Percentiles rank a stretch among this genome's conserved stretches.
These are phyloP conservation scores for Nomada ruficornis DNA, from an alignment of 2,888 invertebrate species.

Conservation along the genomic window DNA sequence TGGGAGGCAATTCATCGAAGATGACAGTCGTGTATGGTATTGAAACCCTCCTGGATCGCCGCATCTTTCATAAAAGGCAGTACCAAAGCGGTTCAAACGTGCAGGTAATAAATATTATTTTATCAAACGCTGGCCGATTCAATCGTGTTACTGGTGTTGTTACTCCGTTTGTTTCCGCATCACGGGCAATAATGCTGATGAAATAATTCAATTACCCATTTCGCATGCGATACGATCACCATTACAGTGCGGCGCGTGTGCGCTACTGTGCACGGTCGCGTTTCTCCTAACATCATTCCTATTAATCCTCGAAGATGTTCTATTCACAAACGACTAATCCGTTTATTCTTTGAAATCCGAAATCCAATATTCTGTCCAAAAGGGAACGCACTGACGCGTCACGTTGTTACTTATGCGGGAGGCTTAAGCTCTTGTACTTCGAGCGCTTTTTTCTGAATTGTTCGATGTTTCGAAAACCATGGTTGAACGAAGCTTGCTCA, in stretches of 20 bases:
- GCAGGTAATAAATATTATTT: conserved; percentile 37
- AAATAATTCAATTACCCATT: conserved; percentile 56
- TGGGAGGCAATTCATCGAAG: not conserved
- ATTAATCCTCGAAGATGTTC: conserved; percentile 58
- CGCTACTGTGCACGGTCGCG: not conserved
- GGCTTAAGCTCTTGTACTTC: conserved; percentile 12
- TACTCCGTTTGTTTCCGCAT: conserved; percentile 55
- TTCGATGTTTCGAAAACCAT: not conserved
- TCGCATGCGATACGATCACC: conserved; percentile 38
- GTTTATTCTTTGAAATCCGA: conserved; percentile 57
- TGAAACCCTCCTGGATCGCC: not conserved
- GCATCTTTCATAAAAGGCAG: not conserved
- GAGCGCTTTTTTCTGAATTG: not conserved
- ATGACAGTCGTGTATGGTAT: not conserved
- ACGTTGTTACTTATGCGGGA: conserved; percentile 34
- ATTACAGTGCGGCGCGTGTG: not conserved
- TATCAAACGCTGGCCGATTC: conserved; percentile 33
- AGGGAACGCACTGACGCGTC: conserved; percentile 26
- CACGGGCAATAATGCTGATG: conserved; percentile 53
- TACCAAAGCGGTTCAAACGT: not conserved
- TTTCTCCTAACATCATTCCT: conserved; percentile 25
- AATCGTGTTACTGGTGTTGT: conserved; percentile 40
- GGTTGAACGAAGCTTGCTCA: not conserved
- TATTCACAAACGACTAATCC: conserved; percentile 48
- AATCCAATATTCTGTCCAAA: conserved; percentile 48